phyloP scores from a whole-genome alignment of 2,888 invertebrate genomes.

The Sphecodes monilicornis region DNA sequence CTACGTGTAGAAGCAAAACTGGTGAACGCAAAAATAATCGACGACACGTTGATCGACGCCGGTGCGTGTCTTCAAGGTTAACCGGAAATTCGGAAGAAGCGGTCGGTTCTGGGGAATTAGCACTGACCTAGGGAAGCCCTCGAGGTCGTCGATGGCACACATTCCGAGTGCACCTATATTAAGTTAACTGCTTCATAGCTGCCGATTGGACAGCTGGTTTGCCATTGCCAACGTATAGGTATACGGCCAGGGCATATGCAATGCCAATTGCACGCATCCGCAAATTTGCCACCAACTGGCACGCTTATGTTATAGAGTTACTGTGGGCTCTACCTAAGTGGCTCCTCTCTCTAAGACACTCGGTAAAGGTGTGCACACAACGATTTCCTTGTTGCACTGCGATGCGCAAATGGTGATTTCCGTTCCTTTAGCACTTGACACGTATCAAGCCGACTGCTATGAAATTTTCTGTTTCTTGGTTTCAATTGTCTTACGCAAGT shows the following conservation, averaged over 20 bases:
- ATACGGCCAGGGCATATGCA: constrained; percentile 72
- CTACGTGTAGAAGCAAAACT: background rate
- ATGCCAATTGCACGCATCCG: constrained; percentile 84
- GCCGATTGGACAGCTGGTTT: constrained; percentile 75
- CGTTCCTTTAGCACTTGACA: background rate
- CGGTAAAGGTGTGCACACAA: constrained; percentile 63
- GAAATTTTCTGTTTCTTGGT: constrained; percentile 2
- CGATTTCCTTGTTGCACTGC: constrained; percentile 19
- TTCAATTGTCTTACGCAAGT: background rate
- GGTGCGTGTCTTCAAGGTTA: constrained; percentile 60
- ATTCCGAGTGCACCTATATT: constrained; percentile 79
- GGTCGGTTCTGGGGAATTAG: constrained; percentile 74
- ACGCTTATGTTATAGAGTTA: constrained; percentile 82
- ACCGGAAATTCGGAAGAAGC: constrained; percentile 72
- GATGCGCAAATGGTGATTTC: background rate
- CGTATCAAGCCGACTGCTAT: background rate
- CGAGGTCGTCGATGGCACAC: constrained; percentile 81
- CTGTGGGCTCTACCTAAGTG: constrained; percentile 69
- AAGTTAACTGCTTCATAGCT: constrained; percentile 81
- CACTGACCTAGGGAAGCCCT: constrained; percentile 82
- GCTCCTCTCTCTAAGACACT: constrained; percentile 72
- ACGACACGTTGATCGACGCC: background rate
- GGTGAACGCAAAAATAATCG: background rate
- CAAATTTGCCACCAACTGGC: constrained; percentile 83
- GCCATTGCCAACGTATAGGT: constrained; percentile 67